Evolutionary conservation across 2,888 invertebrate genomes (phyloP), one percentile per base, ranked within the genome.

Genomic region (Auanema sp.): DNA sequence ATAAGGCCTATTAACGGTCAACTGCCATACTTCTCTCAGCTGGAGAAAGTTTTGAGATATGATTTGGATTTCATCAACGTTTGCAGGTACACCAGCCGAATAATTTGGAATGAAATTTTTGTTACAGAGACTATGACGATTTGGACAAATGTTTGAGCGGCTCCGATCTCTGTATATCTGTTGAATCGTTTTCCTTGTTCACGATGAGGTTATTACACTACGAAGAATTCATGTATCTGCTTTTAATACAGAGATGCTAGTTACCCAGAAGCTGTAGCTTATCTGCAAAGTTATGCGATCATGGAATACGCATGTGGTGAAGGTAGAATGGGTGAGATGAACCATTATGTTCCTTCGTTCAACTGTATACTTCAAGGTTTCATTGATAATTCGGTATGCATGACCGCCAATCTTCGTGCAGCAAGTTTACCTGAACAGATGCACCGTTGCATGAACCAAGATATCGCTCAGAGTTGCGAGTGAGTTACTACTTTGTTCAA

Each of bases 231-330:
- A 47, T 18, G 21, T 5, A 47, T 47, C 4, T 47, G 11, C n/a
- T 43, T 43, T 43, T 11, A 43, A 43, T 18, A 5, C 47, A 47
- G 16, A 47, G 47, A 47, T 47, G 16, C 16, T 18, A 47, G 16
- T 47, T 18, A 18, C 10, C 47, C 40, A n/a, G 60, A 60, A 14
- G 60, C 60, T 10, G 51, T 54, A 14, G 47, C 47, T 40, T 60
- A 60, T 24, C 41, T 42, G 1, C 60, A 60, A 49, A 60, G 55
- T 23, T 55, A 53, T 33, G 60, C 54, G 6, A 54, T 60, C 55
- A 54, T 60, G 25, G 60, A 60, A 54, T 60, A 54, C 53, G 53
- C 51, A 12, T 60, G 60, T 25, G 60, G 60, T 11, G 54, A 18
- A 10, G 60, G 60, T 18, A 54, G 60, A n/a, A 42, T 49, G 10